Evolutionary conservation across 2,797 vertebrate genomes (phyloP).

Genomic region (Tarsius wallacei): DNA sequence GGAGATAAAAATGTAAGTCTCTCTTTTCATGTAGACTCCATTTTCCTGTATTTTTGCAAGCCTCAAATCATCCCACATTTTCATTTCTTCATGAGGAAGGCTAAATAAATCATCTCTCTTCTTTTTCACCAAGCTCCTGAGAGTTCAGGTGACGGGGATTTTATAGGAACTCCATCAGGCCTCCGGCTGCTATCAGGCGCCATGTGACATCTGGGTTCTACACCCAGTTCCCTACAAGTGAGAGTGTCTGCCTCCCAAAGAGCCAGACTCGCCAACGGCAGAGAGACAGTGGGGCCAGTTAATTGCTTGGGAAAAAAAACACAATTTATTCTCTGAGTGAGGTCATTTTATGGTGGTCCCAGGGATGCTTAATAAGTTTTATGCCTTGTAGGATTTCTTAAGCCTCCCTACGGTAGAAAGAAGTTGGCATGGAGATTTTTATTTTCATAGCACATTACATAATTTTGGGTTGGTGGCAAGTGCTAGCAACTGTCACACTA

Average conservation of each 20-base stretch:
- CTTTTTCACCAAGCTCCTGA: not conserved
- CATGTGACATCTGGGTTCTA: fast-evolving
- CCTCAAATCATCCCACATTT: not conserved
- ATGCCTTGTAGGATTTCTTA: not conserved
- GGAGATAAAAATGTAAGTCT: not conserved
- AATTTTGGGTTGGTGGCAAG: constrained; percentile 63
- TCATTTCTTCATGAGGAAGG: not conserved
- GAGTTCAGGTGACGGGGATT: fast-evolving
- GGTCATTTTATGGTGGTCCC: not conserved
- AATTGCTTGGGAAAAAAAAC: not conserved
- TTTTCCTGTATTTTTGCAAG: not conserved
- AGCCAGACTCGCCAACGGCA: not conserved
- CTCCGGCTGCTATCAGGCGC: not conserved
- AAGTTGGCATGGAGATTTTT: not conserved
- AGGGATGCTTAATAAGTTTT: not conserved
- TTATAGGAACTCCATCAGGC: fast-evolving
- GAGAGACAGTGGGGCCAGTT: not conserved
- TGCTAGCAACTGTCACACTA: constrained; percentile 50
- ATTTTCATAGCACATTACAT: constrained; percentile 72
- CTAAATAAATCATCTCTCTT: not conserved
- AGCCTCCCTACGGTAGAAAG: constrained; percentile 10
- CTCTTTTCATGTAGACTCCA: not conserved
- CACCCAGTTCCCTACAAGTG: not conserved
- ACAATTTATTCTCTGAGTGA: not conserved
- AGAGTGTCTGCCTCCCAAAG: not conserved